phyloP scores from a whole-genome alignment of 2,113 vertebrate species.

The Pithys albifrons region DNA sequence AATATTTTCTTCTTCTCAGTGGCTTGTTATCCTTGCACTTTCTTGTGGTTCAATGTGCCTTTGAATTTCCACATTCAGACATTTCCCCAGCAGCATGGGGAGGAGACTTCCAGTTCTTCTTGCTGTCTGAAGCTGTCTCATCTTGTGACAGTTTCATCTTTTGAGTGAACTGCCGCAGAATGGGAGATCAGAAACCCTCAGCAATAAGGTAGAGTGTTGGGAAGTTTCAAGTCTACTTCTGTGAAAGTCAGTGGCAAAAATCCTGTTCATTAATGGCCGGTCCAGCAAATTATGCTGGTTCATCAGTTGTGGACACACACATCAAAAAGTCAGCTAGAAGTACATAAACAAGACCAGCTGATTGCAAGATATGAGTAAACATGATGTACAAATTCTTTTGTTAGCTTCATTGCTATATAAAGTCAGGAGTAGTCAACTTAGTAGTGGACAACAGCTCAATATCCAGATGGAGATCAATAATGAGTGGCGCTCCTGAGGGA shows the following conservation, averaged over 20 bases:
- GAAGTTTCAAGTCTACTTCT: neutral
- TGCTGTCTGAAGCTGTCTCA: neutral
- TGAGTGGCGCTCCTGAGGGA: rapidly evolving
- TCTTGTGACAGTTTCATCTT: neutral
- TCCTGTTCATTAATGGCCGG: neutral
- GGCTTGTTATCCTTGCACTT: neutral
- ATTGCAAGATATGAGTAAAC: neutral
- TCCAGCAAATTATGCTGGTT: neutral
- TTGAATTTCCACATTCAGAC: neutral
- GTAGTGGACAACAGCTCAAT: neutral
- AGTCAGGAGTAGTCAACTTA: neutral
- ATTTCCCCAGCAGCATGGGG: neutral
- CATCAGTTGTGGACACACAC: neutral
- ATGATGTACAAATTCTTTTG: neutral
- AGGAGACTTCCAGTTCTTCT: neutral
- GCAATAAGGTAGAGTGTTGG: neutral
- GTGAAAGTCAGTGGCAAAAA: neutral
- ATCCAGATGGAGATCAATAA: neutral
- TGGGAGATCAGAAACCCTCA: neutral
- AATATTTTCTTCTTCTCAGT: neutral
- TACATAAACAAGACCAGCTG: neutral
- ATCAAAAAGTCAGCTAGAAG: neutral
- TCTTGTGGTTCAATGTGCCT: neutral
- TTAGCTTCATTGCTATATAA: neutral
- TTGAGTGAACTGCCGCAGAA: neutral